phyloP scores from a whole-genome alignment of 2,797 vertebrate species.

The Crenuchus spilurus region DNA sequence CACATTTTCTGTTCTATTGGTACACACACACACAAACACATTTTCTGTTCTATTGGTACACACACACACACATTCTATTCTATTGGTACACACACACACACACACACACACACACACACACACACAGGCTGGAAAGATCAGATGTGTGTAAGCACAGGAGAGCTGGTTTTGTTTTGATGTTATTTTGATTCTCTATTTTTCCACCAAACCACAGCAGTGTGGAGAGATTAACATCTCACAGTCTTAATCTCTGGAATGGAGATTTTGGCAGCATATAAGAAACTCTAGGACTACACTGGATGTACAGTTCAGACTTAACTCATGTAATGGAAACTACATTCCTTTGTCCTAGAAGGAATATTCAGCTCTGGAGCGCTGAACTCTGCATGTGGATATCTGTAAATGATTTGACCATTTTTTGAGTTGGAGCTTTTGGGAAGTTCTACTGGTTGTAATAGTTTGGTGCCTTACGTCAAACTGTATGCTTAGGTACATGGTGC shows the following conservation, averaged over 20 bases:
- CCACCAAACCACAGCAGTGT: neutral
- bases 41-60: no score
- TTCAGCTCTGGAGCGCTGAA: neutral
- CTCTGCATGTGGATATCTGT: neutral
- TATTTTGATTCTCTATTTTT: neutral
- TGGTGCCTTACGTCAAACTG: neutral
- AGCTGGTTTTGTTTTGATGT: slow-evolving; percentile 9
- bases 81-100: no score
- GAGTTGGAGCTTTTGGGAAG: no score
- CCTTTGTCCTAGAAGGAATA: neutral
- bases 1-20: no score
- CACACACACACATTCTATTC: neutral
- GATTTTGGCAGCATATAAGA: neutral
- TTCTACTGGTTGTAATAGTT: neutral
- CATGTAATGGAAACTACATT: slow-evolving; percentile 4
- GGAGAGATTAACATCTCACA: neutral
- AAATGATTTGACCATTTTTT: neutral
- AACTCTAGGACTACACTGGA: neutral
- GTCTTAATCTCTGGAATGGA: slow-evolving; percentile 8
- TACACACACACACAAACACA: slow-evolving; percentile 8
- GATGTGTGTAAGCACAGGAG: slow-evolving; percentile 1
- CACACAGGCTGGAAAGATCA: neutral
- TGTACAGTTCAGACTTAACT: neutral
- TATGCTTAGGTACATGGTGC: neutral
- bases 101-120: slow-evolving; percentile 9